Conservation (phyloP, 2,797 vertebrate species). For the Anguilla marmorata region DNA sequence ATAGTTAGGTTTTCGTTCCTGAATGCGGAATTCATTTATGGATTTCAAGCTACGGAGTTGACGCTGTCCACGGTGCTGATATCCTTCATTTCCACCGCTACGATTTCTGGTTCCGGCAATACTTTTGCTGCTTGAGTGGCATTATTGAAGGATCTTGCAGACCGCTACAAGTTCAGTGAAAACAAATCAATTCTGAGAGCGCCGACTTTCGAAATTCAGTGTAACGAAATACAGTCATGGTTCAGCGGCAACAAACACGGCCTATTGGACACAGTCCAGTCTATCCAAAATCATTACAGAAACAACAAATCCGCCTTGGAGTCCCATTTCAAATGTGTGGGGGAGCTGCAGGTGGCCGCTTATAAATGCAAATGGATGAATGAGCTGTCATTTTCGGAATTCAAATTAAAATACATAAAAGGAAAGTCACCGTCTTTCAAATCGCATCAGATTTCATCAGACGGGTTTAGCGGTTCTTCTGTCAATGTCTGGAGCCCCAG, state of each 20-base stretch:
- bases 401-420: neutral
- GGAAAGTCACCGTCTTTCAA: too few relatives aligned
- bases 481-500: too few relatives aligned
- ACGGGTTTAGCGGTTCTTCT: too few relatives aligned
- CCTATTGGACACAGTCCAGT: neutral
- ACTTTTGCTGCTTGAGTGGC: neutral
- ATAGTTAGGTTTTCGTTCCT: neutral
- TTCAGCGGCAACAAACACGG: neutral
- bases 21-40: neutral
- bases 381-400: neutral
- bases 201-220: neutral
- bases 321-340: neutral
- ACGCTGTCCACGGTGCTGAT: constrained; percentile 25
- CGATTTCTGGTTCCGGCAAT: neutral
- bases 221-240: neutral
- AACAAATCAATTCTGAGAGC: neutral
- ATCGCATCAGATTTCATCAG: too few relatives aligned
- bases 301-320: neutral
- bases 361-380: neutral
- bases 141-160: too few relatives aligned
- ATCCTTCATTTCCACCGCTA: neutral
- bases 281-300: neutral
- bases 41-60: neutral
- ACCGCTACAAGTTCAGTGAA: neutral
- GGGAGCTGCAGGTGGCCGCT: neutral